A percentile compares a stretch with the other conserved stretches of the same genome.
Evolutionary conservation across 2,113 vertebrate species (phyloP).

Genomic region (Campylomormyrus numenius): DNA sequence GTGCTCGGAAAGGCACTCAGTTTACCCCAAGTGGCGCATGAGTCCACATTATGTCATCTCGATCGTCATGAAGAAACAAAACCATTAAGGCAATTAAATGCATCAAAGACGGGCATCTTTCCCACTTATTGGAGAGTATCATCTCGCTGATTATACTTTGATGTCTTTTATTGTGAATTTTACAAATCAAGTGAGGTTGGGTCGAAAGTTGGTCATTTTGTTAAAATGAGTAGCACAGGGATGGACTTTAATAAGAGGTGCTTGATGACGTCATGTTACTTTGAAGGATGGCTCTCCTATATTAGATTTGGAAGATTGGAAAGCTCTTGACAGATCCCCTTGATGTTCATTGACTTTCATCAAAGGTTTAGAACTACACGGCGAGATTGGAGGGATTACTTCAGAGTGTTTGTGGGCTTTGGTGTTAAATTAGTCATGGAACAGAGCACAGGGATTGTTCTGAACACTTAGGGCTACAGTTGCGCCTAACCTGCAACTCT

Average conservation of each 20-base stretch:
- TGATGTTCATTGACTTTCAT: slow-evolving; percentile 67
- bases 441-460: slow-evolving; percentile 50
- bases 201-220: neutral
- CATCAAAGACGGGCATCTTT: neutral
- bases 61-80: neutral
- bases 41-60: neutral
- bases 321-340: slow-evolving; percentile 62
- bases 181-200: neutral
- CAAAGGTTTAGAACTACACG: slow-evolving; percentile 56
- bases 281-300: slow-evolving; percentile 56
- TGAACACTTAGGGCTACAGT: slow-evolving; percentile 42
- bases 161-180: neutral
- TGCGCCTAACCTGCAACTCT: slow-evolving; percentile 18
- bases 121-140: neutral
- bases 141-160: neutral
- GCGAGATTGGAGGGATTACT: slow-evolving; percentile 60
- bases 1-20: neutral
- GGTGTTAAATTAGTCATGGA: slow-evolving; percentile 60
- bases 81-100: neutral
- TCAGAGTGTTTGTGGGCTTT: slow-evolving; percentile 60
- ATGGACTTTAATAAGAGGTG: slow-evolving; percentile 43
- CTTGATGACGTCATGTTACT: slow-evolving; percentile 40
- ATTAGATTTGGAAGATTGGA: slow-evolving; percentile 63
- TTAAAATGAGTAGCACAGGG: slow-evolving; percentile 24
- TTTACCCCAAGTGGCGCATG: neutral